Conservation (phyloP, 2,797 vertebrate genomes). For the Eremophila alpestris region DNA sequence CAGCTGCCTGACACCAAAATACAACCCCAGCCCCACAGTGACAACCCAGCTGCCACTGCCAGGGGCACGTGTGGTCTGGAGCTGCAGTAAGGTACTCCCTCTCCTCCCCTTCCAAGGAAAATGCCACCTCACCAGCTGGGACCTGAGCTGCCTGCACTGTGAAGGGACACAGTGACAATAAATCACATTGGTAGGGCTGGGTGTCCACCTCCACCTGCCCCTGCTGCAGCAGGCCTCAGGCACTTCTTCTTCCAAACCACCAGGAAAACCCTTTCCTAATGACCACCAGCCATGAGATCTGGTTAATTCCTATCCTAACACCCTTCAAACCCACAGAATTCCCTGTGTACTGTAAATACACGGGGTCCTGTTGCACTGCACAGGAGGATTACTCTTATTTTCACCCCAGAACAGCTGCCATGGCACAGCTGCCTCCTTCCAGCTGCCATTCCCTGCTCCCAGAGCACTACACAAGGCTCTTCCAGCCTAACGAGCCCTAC, state of each 20-base stretch:
- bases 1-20: background rate
- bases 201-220: background rate
- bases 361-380: rapidly evolving
- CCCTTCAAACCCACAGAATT: background rate
- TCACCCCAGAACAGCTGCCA: background rate
- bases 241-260: background rate
- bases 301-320: background rate
- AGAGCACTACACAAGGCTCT: background rate
- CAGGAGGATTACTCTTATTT: background rate
- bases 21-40: rapidly evolving
- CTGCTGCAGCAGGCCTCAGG: background rate
- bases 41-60: background rate
- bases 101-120: background rate
- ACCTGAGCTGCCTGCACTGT: background rate
- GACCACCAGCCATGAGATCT: background rate
- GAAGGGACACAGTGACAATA: background rate
- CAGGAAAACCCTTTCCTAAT: background rate
- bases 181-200: background rate
- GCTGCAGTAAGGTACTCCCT: rapidly evolving
- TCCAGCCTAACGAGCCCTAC: background rate
- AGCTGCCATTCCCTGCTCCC: background rate
- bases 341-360: background rate
- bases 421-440: rapidly evolving
- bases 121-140: background rate
- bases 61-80: rapidly evolving